These are phyloP conservation scores for Menidia menidia DNA, from an alignment of 2,797 vertebrate species.

Conservation along the genomic window DNA sequence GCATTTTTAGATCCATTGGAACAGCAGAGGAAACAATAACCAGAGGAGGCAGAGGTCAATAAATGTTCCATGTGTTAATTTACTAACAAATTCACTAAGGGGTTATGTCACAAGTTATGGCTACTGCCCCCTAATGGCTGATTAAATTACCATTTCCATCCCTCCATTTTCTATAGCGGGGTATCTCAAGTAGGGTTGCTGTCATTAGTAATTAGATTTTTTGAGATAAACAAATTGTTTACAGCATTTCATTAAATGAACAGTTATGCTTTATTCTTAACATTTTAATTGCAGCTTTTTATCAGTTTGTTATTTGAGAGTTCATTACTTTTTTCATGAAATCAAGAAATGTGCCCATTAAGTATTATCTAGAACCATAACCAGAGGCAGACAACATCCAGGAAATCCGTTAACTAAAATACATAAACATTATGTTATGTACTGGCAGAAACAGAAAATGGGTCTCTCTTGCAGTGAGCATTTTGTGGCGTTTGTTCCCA, in stretches of 20 bases:
- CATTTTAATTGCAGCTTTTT: no score
- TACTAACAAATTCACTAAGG: neutral
- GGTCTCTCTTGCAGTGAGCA: conserved; percentile 18
- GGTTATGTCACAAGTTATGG: neutral
- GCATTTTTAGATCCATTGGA: neutral
- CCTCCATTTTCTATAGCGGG: no score
- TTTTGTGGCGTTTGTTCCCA: conserved; percentile 48
- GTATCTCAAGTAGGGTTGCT: no score
- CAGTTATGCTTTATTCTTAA: no score
- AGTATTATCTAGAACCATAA: no score
- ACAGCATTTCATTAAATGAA: no score
- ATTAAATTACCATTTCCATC: neutral
- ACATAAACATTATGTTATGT: conserved; percentile 12
- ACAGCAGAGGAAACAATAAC: neutral
- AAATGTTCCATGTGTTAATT: neutral
- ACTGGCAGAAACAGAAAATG: conserved; percentile 21
- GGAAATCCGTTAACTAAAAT: neutral
- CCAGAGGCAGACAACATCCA: neutral
- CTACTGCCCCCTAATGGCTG: neutral
- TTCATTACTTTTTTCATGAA: no score
- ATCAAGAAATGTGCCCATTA: no score
- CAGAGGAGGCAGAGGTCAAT: neutral
- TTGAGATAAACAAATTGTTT: no score
- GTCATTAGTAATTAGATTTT: no score
- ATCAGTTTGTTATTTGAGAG: no score